Evolutionary conservation across 2,888 invertebrate genomes (phyloP).

Genomic region (Cerastis leucographa): DNA sequence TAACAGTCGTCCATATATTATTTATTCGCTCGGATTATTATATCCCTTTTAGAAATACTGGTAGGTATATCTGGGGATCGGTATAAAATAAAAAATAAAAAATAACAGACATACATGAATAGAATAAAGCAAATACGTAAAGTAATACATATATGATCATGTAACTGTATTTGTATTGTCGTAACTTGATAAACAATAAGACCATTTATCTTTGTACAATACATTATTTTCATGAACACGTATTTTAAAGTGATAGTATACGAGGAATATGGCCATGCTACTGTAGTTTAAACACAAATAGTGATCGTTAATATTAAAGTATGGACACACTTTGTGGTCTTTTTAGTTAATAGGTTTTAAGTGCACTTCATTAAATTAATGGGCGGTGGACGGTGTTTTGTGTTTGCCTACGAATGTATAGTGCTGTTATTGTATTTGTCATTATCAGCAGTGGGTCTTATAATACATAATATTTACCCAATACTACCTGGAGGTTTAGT

Average conservation of each 20-base stretch:
- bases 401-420: slow-evolving; percentile 22
- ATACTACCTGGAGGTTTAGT: not conserved
- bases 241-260: not conserved
- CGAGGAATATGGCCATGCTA: not conserved
- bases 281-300: slow-evolving; percentile 27
- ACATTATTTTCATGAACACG: not conserved
- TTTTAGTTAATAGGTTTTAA: slow-evolving; percentile 52
- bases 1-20: no score
- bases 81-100: not conserved
- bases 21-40: no score
- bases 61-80: not conserved
- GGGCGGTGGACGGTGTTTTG: slow-evolving; percentile 7
- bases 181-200: not conserved
- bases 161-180: not conserved
- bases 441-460: slow-evolving; percentile 3
- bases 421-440: slow-evolving; percentile 11
- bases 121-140: not conserved
- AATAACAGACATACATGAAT: not conserved
- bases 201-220: not conserved
- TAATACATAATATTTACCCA: slow-evolving; percentile 3
- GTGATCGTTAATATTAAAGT: slow-evolving; percentile 38
- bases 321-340: slow-evolving; percentile 33
- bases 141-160: not conserved
- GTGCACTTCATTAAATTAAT: slow-evolving; percentile 60
- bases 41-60: not conserved